phyloP scores from a whole-genome alignment of 2,888 invertebrate genomes.

The Arrhopalites spinosus region DNA sequence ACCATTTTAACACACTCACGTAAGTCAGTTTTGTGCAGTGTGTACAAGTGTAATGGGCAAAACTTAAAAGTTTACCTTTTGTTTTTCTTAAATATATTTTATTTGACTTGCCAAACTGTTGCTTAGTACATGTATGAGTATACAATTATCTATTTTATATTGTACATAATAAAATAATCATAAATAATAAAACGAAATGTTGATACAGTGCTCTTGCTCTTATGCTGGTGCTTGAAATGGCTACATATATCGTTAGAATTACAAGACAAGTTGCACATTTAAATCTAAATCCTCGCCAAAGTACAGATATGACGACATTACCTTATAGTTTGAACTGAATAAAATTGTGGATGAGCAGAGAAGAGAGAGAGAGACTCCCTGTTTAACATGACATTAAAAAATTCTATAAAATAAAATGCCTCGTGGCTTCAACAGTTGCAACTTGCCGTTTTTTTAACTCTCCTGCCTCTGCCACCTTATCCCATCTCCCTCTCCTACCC shows the following conservation, averaged over 20 bases:
- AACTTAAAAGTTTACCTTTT: neutral
- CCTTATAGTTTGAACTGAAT: neutral
- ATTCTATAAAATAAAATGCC: conserved; percentile 15
- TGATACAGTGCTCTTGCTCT: no score
- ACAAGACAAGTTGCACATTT: neutral
- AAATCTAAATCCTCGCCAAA: conserved; percentile 9
- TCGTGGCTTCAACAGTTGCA: conserved; percentile 11
- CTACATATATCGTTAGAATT: neutral
- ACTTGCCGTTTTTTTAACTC: neutral
- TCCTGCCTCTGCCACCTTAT: neutral
- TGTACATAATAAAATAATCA: neutral
- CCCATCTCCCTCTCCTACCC: neutral
- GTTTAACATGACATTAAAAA: neutral
- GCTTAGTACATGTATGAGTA: neutral
- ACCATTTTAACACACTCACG: neutral
- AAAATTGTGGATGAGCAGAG: no score
- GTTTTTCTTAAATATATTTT: no score
- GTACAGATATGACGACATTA: neutral
- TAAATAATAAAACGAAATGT: no score
- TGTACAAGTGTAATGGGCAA: neutral
- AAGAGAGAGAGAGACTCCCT: neutral
- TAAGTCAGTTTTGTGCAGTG: neutral
- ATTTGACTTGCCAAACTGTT: neutral
- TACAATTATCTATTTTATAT: neutral
- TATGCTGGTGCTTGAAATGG: no score